These are phyloP conservation scores for Sorex araneus DNA, from an alignment of 2,113 vertebrate species.

Conservation along the genomic window DNA sequence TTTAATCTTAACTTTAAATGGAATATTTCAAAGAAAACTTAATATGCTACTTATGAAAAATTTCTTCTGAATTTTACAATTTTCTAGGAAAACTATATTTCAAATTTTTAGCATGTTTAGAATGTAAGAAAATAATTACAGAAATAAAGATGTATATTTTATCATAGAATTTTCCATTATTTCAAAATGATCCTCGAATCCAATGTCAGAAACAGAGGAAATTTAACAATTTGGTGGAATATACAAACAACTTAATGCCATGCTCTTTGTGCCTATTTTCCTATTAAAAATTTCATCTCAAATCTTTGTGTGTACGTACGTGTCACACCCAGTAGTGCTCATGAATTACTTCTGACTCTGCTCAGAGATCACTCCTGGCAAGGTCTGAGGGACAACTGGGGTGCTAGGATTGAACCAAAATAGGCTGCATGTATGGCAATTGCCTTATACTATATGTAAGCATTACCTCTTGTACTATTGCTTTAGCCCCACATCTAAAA, in stretches of 20 bases:
- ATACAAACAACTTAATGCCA: background rate
- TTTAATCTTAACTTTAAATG: conserved; percentile 33
- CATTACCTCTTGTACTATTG: no score
- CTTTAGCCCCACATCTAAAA: no score
- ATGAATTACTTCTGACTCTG: no score
- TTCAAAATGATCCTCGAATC: background rate
- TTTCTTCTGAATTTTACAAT: conserved; percentile 42
- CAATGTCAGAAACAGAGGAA: background rate
- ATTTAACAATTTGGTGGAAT: background rate
- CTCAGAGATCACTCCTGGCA: no score
- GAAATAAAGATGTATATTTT: background rate
- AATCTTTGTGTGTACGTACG: background rate
- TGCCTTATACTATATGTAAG: no score
- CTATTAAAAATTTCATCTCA: background rate
- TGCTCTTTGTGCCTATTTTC: background rate
- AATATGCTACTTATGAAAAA: background rate
- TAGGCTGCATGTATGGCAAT: no score
- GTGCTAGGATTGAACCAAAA: no score
- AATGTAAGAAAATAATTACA: background rate
- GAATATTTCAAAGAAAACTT: conserved; percentile 48
- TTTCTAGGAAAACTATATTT: background rate
- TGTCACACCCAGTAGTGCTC: no score
- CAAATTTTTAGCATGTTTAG: background rate
- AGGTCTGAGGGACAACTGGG: no score
- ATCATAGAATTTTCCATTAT: background rate